Evolutionary conservation across 2,888 invertebrate genomes (phyloP).

Genomic region (Brachyptera risi): DNA sequence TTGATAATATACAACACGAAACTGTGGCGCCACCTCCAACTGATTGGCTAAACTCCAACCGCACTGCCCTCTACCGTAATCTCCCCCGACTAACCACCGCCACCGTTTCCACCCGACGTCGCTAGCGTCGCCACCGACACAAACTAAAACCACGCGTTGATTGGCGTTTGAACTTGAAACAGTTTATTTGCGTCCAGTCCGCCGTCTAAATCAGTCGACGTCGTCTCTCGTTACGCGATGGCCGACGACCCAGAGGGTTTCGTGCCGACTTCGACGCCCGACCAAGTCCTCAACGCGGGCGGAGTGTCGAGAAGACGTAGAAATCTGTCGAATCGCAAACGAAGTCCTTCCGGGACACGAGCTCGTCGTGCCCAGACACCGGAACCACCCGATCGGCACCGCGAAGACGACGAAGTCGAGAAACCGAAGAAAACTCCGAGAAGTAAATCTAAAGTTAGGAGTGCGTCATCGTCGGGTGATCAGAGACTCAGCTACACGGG

Average conservation of each 20-base stretch:
- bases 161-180: neutral
- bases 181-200: no score
- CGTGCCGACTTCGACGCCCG: constrained; percentile 42
- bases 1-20: no score
- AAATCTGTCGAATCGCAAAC: constrained; percentile 40
- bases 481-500: constrained; percentile 12
- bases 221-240: constrained; percentile 4
- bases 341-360: constrained; percentile 29
- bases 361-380: constrained; percentile 27
- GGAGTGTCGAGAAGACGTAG: constrained; percentile 57
- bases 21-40: no score
- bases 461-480: constrained; percentile 30
- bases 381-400: constrained; percentile 22
- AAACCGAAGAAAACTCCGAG: constrained; percentile 22
- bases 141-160: neutral
- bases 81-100: neutral
- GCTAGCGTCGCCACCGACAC: neutral
- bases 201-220: no score
- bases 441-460: constrained; percentile 24
- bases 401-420: constrained; percentile 39
- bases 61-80: neutral
- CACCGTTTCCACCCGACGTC: neutral
- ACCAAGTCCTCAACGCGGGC: constrained; percentile 49
- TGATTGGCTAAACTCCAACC: neutral
- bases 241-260: neutral